Conservation (phyloP, 2,888 invertebrate species). For the Idaea dimidiata region DNA sequence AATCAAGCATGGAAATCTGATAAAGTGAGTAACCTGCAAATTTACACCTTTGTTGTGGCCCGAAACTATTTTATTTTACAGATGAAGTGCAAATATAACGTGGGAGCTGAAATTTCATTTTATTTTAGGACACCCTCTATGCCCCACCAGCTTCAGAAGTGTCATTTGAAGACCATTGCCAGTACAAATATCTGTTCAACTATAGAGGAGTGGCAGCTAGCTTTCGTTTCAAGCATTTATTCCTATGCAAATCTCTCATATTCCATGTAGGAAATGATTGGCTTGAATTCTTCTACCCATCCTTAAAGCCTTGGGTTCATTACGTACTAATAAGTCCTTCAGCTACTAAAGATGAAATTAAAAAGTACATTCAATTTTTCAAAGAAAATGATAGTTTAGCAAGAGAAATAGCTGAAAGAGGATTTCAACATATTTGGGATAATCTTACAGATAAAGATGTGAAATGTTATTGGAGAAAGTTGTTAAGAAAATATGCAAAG, state of each 20-base stretch:
- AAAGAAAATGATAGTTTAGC: conserved; percentile 87
- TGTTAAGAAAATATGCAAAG: conserved; percentile 87
- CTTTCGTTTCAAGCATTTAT: conserved; percentile 97
- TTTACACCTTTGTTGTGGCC: not conserved
- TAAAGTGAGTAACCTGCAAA: conserved; percentile 70
- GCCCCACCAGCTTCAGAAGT: conserved; percentile 92
- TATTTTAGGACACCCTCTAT: conserved; percentile 89
- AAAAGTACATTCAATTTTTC: conserved; percentile 87
- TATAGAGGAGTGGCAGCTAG: conserved; percentile 98
- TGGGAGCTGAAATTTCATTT: conserved; percentile 4
- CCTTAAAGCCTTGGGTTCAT: conserved; percentile 96
- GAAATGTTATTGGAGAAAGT: conserved; percentile 91
- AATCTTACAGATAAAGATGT: conserved; percentile 91
- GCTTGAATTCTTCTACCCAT: conserved; percentile 96
- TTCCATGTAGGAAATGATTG: conserved; percentile 97
- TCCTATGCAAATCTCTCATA: conserved; percentile 94
- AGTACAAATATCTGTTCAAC: conserved; percentile 96
- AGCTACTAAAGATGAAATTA: conserved; percentile 85
- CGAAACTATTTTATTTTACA: not conserved
- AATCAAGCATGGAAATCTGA: conserved; percentile 99
- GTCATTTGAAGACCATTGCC: conserved; percentile 94
- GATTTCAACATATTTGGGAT: conserved; percentile 90
- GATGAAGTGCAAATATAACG: not conserved
- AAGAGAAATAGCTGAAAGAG: conserved; percentile 89
- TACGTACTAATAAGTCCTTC: conserved; percentile 90